These are phyloP conservation scores for Enteromius anoplus DNA, from an alignment of 2,797 vertebrate species.

Conservation along the genomic window DNA sequence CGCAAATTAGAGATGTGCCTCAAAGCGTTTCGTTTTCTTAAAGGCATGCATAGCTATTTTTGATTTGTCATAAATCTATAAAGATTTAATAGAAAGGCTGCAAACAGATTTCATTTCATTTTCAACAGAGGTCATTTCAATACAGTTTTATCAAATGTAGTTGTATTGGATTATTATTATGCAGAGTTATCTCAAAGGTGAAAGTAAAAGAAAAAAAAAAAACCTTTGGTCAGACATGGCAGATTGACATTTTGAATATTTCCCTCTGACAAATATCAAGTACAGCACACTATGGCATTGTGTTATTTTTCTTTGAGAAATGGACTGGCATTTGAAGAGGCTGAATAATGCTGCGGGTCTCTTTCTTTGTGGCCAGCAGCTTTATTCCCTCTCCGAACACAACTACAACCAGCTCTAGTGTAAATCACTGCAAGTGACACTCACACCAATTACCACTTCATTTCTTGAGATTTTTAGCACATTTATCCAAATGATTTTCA, in stretches of 20 bases:
- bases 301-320: conserved; percentile 35
- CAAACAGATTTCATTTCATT: no score
- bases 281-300: conserved; percentile 18
- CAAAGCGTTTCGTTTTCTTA: conserved; percentile 53
- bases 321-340: conserved; percentile 35
- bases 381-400: conserved; percentile 22
- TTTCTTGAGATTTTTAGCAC: conserved; percentile 14
- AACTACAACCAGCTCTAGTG: background rate
- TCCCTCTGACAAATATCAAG: conserved; percentile 18
- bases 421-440: conserved; percentile 23
- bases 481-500: conserved; percentile 10
- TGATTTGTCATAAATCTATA: conserved; percentile 37
- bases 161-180: background rate
- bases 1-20: conserved; percentile 54
- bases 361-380: background rate
- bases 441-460: conserved; percentile 21
- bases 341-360: conserved; percentile 27
- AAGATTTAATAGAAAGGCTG: conserved; percentile 28
- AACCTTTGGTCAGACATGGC: background rate
- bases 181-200: conserved; percentile 5
- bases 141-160: background rate
- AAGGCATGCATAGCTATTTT: conserved; percentile 47
- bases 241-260: conserved; percentile 43
- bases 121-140: background rate
- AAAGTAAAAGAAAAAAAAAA: background rate